Evolutionary conservation across 2,888 invertebrate species (phyloP).

Genomic region (Drosophila differens): DNA sequence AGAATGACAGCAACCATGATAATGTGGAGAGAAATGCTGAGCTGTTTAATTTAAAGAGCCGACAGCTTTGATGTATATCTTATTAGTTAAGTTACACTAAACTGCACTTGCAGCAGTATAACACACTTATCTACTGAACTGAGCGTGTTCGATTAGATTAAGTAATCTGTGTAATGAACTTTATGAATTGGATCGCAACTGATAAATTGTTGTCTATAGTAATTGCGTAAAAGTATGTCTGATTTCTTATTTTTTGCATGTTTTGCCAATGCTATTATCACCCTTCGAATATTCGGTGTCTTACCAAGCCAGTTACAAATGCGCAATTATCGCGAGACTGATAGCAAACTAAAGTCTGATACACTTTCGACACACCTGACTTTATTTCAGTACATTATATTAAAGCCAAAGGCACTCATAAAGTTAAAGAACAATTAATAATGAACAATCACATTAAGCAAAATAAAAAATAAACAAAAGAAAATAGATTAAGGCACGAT

Average conservation of each 20-base stretch:
- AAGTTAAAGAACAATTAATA: constrained; percentile 13
- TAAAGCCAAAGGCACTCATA: background rate
- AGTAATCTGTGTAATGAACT: background rate
- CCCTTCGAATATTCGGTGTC: background rate
- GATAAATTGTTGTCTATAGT: background rate
- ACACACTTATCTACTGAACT: background rate
- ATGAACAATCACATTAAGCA: background rate
- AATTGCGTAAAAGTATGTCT: background rate
- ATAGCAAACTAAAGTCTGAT: constrained; percentile 13
- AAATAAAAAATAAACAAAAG: constrained; percentile 11
- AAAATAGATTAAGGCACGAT: constrained; percentile 23
- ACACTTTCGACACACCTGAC: constrained; percentile 4
- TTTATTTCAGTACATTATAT: constrained; percentile 23
- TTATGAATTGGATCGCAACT: background rate
- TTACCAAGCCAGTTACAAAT: too few relatives aligned
- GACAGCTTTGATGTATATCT: background rate
- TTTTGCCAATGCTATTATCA: background rate
- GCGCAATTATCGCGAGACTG: constrained; percentile 4
- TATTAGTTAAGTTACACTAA: background rate
- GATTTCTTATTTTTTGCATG: background rate
- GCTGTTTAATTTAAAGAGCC: background rate
- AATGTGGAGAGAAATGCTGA: background rate
- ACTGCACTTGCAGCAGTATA: background rate
- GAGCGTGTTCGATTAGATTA: constrained; percentile 26
- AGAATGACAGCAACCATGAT: constrained; percentile 1